Evolutionary conservation across 2,888 invertebrate genomes (phyloP).

Genomic region (Eupsilia transversa): DNA sequence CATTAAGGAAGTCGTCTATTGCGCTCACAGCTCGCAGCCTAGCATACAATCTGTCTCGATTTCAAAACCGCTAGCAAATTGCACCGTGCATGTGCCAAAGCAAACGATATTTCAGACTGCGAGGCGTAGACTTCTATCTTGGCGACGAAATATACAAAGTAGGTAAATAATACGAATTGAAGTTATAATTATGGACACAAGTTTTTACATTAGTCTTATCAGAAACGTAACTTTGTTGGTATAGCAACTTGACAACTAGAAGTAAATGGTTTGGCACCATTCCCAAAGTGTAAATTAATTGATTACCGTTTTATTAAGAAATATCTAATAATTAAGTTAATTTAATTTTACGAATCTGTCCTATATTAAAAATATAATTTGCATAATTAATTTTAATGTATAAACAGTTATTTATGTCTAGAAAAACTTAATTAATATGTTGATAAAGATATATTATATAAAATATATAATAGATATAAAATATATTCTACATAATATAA

Average conservation of each 20-base stretch:
- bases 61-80: conserved; percentile 55
- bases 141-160: neutral
- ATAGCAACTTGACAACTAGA: neutral
- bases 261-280: conserved; percentile 2
- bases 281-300: conserved; percentile 9
- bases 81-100: conserved; percentile 37
- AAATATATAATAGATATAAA: too few relatives aligned
- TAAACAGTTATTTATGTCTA: neutral
- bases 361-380: neutral
- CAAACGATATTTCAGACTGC: conserved; percentile 46
- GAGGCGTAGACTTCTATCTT: conserved; percentile 5
- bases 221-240: neutral
- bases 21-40: conserved; percentile 13
- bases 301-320: neutral
- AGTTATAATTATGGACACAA: conserved; percentile 9
- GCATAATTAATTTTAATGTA: conserved; percentile 14
- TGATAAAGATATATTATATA: conserved; percentile 4
- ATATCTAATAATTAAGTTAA: neutral
- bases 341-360: conserved; percentile 9
- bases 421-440: neutral
- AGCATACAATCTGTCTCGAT: conserved; percentile 47
- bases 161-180: neutral
- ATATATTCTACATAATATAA: conserved; percentile 23
- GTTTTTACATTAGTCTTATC: conserved; percentile 22
- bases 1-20: too few relatives aligned